Percentiles rank a stretch among this genome's conserved stretches.
Evolutionary conservation across 2,113 vertebrate species (phyloP).

Genomic region (Bolborhynchus lineola): DNA sequence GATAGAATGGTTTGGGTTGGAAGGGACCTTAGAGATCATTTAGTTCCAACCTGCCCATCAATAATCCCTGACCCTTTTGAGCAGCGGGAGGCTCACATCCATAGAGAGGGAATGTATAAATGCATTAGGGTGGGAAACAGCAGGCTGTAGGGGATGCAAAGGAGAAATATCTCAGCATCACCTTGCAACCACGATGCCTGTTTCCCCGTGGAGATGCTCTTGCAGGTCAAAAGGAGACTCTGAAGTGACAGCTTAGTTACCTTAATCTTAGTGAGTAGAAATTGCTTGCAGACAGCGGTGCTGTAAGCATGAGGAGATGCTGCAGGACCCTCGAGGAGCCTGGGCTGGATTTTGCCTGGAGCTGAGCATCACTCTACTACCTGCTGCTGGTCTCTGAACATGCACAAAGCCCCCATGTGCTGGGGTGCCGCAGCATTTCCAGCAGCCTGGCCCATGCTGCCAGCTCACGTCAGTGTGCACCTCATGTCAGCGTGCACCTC

Average conservation of each 20-base stretch:
- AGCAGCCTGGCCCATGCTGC: not conserved
- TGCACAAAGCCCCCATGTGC: not conserved
- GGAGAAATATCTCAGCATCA: not conserved
- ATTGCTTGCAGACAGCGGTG: not conserved
- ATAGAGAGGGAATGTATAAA: fast-evolving
- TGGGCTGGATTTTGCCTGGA: not conserved
- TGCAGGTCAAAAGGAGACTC: not conserved
- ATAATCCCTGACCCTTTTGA: not conserved
- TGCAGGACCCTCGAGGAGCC: not conserved
- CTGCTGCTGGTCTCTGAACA: not conserved
- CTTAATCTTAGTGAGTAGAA: not conserved
- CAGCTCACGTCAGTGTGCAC: not conserved
- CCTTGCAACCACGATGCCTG: not conserved
- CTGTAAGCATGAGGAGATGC: not conserved
- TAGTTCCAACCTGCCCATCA: not conserved
- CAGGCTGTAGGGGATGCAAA: fast-evolving
- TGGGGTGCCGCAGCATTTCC: not conserved
- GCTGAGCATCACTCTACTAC: not conserved
- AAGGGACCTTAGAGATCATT: not conserved
- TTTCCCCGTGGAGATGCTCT: not conserved
- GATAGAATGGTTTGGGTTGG: not conserved
- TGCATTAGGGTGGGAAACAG: not conserved
- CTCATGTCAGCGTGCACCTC: not conserved
- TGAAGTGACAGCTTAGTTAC: not conserved
- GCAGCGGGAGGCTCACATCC: not conserved